Evolutionary conservation across 2,113 vertebrate genomes (phyloP).

Genomic region (Dinomys branickii): DNA sequence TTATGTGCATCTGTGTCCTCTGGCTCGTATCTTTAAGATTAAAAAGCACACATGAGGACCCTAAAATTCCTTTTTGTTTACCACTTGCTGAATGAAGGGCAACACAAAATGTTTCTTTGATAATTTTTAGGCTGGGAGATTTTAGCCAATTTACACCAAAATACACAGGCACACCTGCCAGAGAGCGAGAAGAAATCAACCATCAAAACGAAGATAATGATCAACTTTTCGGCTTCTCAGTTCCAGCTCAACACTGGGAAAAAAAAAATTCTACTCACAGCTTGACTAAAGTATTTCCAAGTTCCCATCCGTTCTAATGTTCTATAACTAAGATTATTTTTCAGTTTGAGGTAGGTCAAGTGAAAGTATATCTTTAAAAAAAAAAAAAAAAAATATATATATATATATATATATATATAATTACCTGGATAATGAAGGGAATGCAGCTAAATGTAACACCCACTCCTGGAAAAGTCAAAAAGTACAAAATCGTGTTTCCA

Average conservation of each 20-base stretch:
- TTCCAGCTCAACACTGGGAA: background rate
- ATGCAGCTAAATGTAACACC: background rate
- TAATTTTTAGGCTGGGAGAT: conserved; percentile 31
- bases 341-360: background rate
- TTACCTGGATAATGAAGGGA: conserved; percentile 5
- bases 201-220: background rate
- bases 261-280: background rate
- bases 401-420: too few species aligned
- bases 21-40: background rate
- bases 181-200: background rate
- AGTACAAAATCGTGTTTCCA: conserved; percentile 38
- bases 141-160: background rate
- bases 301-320: background rate
- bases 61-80: conserved; percentile 24
- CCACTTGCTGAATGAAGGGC: background rate
- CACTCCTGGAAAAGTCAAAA: background rate
- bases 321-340: background rate
- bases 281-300: background rate
- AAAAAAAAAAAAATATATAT: too few species aligned
- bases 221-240: background rate
- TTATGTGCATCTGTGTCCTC: background rate
- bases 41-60: background rate
- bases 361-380: background rate
- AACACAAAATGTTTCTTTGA: background rate
- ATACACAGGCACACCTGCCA: background rate